Percentiles rank a stretch among this genome's conserved stretches.
These are phyloP conservation scores for Pachypsylla venusta DNA, from an alignment of 1,140 invertebrate species.

Conservation along the genomic window DNA sequence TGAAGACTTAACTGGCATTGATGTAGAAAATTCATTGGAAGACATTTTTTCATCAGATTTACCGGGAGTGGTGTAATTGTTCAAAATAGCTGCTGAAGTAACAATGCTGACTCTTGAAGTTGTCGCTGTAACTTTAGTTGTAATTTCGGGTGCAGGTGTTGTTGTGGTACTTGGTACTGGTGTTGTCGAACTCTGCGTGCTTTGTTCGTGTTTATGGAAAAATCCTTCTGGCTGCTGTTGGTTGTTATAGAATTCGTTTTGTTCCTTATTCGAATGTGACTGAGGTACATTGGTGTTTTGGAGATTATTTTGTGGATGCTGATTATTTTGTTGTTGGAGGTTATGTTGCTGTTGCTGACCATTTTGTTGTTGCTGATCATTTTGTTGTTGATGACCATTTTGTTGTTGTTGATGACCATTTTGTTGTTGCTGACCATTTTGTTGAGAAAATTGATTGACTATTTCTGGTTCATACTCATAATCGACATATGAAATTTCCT, in stretches of 20 bases:
- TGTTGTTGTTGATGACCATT: slow-evolving; percentile 7
- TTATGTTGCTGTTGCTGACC: no score
- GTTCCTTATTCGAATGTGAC: no score
- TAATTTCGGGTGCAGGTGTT: neutral
- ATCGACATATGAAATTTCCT: slow-evolving; percentile 4
- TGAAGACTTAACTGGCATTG: neutral
- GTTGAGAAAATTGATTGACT: slow-evolving; percentile 9
- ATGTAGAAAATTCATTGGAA: neutral
- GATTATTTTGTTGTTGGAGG: no score
- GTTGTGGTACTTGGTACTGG: slow-evolving; percentile 16
- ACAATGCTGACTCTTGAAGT: slow-evolving; percentile 12
- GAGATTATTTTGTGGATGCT: no score
- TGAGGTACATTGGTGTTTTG: no score
- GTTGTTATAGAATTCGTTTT: no score
- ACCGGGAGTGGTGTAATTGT: no score
- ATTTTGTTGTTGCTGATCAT: no score
- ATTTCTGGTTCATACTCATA: slow-evolving; percentile 11
- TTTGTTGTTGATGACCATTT: slow-evolving; percentile 17
- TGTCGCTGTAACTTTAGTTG: slow-evolving; percentile 22
- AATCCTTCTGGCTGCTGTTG: neutral
- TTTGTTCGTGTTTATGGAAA: slow-evolving; percentile 11
- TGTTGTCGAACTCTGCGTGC: slow-evolving; percentile 1
- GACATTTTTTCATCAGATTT: no score
- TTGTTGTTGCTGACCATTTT: neutral
- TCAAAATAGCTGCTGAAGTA: slow-evolving; percentile 1